A percentile compares a stretch with the other conserved stretches of the same genome.
These are phyloP conservation scores for Plecturocebus donacophilus DNA, from an alignment of 2,113 vertebrate genomes.

Conservation along the genomic window DNA sequence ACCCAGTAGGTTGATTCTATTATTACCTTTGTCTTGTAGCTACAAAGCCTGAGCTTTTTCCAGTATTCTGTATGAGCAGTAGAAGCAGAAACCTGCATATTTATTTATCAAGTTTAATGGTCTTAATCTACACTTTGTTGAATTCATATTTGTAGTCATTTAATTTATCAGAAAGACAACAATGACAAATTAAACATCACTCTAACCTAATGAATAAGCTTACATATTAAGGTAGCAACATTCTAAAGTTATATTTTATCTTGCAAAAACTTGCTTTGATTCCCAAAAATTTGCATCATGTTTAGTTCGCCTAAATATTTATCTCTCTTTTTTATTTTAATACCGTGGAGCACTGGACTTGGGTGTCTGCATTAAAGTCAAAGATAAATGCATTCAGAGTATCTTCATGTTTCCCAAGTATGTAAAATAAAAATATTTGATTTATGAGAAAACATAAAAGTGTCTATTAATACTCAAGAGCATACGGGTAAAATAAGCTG, in stretches of 20 bases:
- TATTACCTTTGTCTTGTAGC: neutral
- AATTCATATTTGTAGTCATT: neutral
- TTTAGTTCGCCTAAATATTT: neutral
- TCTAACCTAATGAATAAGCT: neutral
- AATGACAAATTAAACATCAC: neutral
- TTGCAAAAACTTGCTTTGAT: neutral
- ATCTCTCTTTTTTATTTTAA: neutral
- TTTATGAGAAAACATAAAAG: neutral
- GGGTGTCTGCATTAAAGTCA: neutral
- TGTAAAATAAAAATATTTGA: neutral
- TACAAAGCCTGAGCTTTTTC: neutral
- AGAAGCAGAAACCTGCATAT: neutral
- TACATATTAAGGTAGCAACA: neutral
- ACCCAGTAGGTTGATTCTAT: neutral
- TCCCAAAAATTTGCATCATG: neutral
- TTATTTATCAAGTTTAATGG: neutral
- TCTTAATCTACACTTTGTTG: neutral
- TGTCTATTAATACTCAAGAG: neutral
- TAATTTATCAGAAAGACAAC: neutral
- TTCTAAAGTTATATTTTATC: neutral
- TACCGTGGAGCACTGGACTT: neutral
- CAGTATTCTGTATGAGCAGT: neutral
- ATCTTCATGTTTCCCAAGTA: neutral
- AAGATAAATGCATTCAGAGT: neutral
- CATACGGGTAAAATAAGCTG: neutral